Percentiles rank a stretch among this genome's conserved stretches.
These are phyloP conservation scores for Dinocampus coccinellae DNA, from an alignment of 2,888 invertebrate genomes.

Conservation along the genomic window DNA sequence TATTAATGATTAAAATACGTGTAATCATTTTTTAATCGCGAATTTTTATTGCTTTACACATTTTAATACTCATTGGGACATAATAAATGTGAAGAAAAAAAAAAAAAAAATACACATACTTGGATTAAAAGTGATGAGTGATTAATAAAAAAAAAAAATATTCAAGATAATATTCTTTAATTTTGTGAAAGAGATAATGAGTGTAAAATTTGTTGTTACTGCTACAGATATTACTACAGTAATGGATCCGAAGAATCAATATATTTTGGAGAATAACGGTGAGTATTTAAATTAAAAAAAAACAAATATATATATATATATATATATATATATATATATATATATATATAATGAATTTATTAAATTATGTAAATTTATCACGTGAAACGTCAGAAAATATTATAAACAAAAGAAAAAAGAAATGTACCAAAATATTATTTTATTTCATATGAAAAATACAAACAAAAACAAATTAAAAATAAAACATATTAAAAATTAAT, in stretches of 20 bases:
- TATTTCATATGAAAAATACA: background rate
- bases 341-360: background rate
- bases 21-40: background rate
- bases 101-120: background rate
- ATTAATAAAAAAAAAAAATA: background rate
- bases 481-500: slow-evolving; percentile 6
- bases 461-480: slow-evolving; percentile 6
- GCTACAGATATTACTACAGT: slow-evolving; percentile 58
- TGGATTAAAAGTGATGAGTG: background rate
- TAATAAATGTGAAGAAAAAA: background rate
- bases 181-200: slow-evolving; percentile 50
- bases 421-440: background rate
- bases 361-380: no score
- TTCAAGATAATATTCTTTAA: background rate
- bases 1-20: background rate
- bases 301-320: background rate
- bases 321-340: no score
- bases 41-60: no score
- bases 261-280: slow-evolving; percentile 61
- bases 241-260: slow-evolving; percentile 65
- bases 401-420: background rate
- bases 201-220: slow-evolving; percentile 53
- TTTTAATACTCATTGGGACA: background rate
- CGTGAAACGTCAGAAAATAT: no score
- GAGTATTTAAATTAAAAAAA: slow-evolving; percentile 41